These are phyloP conservation scores for Synchiropus splendidus DNA, from an alignment of 2,113 vertebrate species.

Conservation along the genomic window DNA sequence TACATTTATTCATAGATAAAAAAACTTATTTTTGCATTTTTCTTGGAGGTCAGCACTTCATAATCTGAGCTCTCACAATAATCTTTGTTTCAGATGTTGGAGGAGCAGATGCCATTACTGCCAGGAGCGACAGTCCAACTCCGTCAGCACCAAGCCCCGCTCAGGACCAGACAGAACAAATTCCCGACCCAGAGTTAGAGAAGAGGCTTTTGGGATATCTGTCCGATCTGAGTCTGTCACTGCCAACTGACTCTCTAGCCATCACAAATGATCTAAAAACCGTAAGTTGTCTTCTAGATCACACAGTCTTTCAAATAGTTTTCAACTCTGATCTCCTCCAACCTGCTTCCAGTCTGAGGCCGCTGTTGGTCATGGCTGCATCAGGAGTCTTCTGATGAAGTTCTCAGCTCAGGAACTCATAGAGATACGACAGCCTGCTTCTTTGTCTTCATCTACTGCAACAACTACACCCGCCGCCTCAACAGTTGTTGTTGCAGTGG, in stretches of 20 bases:
- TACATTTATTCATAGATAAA: too few relatives aligned
- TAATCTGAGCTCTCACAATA: too few relatives aligned
- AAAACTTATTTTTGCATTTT: too few relatives aligned
- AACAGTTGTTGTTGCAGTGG: slow-evolving; percentile 79
- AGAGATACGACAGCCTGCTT: slow-evolving; percentile 69
- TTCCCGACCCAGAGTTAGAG: slow-evolving; percentile 81
- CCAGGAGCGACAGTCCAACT: slow-evolving; percentile 80
- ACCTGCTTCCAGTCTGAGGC: slow-evolving; percentile 65
- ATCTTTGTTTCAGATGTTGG: slow-evolving; percentile 56
- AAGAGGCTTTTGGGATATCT: slow-evolving; percentile 80
- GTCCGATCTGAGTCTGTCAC: slow-evolving; percentile 75
- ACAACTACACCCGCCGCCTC: slow-evolving; percentile 31
- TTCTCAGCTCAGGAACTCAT: slow-evolving; percentile 90
- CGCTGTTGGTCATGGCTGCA: slow-evolving; percentile 67
- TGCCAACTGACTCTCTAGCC: slow-evolving; percentile 78
- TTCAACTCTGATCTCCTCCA: not conserved
- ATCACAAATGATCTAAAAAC: slow-evolving; percentile 77
- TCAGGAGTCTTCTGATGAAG: slow-evolving; percentile 85
- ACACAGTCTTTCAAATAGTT: too few relatives aligned
- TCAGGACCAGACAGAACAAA: slow-evolving; percentile 64
- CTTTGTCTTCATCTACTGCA: slow-evolving; percentile 29
- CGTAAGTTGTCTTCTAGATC: slow-evolving; percentile 48
- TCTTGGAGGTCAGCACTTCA: too few relatives aligned
- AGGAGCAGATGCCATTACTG: slow-evolving; percentile 62
- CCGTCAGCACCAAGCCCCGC: slow-evolving; percentile 55